Percentiles rank a stretch among this genome's conserved stretches.
These are phyloP conservation scores for Toxotes chatareus DNA, from an alignment of 2,113 vertebrate species.

Conservation along the genomic window DNA sequence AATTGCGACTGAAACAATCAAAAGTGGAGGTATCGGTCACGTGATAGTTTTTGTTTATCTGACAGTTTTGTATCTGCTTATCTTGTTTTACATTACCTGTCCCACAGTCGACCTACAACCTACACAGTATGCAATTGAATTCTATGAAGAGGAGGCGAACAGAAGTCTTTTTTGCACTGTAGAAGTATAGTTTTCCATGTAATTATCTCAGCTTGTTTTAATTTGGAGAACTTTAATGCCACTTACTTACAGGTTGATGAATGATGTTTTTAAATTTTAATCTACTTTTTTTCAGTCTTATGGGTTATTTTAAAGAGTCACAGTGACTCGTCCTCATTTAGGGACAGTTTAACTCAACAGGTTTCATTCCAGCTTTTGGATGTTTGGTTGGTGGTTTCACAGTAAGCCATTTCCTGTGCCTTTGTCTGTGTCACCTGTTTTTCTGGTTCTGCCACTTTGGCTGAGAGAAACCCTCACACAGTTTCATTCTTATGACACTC, in stretches of 20 bases:
- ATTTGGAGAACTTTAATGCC: background rate
- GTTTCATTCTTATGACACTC: constrained; percentile 13
- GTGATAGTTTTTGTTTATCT: constrained; percentile 43
- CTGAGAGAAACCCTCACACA: constrained; percentile 12
- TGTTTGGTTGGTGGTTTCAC: constrained; percentile 66
- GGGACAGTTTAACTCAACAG: background rate
- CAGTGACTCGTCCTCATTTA: background rate
- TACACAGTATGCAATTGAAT: too few relatives aligned
- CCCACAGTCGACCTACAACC: background rate
- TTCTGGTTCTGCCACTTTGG: constrained; percentile 75
- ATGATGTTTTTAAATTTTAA: background rate
- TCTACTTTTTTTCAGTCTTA: background rate
- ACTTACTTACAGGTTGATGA: background rate
- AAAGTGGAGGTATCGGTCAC: constrained; percentile 71
- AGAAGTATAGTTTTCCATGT: too few relatives aligned
- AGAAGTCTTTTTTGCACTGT: background rate
- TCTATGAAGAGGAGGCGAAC: background rate
- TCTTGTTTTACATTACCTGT: background rate
- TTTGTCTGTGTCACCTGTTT: constrained; percentile 71
- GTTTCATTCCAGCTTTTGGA: constrained; percentile 46
- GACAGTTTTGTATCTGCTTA: background rate
- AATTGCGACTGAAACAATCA: background rate
- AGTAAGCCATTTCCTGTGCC: constrained; percentile 68
- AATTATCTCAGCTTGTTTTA: too few relatives aligned
- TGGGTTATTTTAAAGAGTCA: background rate